phyloP scores from a whole-genome alignment of 2,113 vertebrate species.

The Myodes glareolus region DNA sequence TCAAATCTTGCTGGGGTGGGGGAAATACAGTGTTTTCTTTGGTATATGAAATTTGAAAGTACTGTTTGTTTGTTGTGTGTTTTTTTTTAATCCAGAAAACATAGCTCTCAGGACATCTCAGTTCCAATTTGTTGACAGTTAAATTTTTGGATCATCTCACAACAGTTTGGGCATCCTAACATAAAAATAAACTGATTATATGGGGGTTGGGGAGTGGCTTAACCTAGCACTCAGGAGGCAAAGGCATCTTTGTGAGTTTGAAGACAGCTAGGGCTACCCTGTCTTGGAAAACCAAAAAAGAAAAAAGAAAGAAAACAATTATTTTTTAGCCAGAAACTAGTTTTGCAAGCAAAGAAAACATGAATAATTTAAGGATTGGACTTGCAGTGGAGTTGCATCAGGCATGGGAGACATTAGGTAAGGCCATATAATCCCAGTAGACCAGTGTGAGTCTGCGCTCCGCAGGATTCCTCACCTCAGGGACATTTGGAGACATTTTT shows the following conservation, averaged over 20 bases:
- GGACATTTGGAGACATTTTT: neutral
- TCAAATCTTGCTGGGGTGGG: neutral
- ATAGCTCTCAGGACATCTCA: neutral
- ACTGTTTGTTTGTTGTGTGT: neutral
- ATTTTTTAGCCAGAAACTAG: neutral
- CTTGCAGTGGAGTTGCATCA: neutral
- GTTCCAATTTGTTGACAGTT: neutral
- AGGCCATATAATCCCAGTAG: neutral
- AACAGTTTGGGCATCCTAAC: neutral
- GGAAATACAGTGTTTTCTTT: neutral
- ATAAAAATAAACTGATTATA: neutral
- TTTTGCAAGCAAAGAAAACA: neutral
- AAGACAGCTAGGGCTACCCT: too few species aligned
- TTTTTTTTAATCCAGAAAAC: neutral
- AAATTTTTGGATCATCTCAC: neutral
- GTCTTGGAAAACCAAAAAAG: too few species aligned
- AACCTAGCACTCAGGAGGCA: too few species aligned
- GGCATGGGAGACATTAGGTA: neutral
- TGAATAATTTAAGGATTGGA: neutral
- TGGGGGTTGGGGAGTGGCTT: too few species aligned
- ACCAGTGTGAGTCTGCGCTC: neutral
- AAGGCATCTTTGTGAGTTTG: too few species aligned
- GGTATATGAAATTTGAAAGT: neutral
- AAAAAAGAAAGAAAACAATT: too few species aligned
- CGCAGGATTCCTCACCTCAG: neutral